Evolutionary conservation across 2,113 vertebrate genomes (phyloP), one percentile per base, ranked within the genome.

Genomic region (Pelmatolapia mariae): DNA sequence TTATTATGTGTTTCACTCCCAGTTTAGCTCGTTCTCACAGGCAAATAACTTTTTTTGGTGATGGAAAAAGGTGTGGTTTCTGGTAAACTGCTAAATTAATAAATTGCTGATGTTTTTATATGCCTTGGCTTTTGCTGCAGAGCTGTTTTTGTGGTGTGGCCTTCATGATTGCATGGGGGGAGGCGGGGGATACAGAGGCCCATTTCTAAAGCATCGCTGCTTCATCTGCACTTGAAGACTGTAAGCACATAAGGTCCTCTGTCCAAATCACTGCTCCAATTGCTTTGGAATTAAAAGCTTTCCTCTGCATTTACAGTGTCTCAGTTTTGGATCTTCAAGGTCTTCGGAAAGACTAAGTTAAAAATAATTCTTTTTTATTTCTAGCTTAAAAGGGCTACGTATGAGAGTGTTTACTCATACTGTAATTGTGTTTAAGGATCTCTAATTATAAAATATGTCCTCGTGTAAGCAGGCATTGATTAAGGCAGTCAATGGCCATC

Each of bases 401-500:
- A 59, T 52, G 52, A 78, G 38, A n/a, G 29, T 19, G 22, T 19
- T 80, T 8, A 38, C 24, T 85, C 56, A 83, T 85, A 56, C n/a
- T 43, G 29, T 84, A 78, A 85, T 88, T 92, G 63, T 84, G 56
- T 53, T 71, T 80, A 5, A 52, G 59, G 57, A 83, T 80, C 81
- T 52, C 16, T 45, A 40, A 54, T 47, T 31, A 56, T 76, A 79
- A 91, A 88, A 83, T 57, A 54, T 38, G 80, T 87, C 84, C 90
- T 90, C 10, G 36, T 47, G 68, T 57, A 59, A 89, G 90, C 59
- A 50, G 53, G 80, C 53, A 86, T 90, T 73, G 86, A 93, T 94
- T 91, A 10, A 80, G 57, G 53, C 86, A 29, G 38, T 89, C 84
- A 78, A 53, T 82, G 83, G 76, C 45, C 79, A 91, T 91, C 9